Percentiles rank a stretch among this genome's conserved stretches.
phyloP scores from a whole-genome alignment of 2,888 invertebrate genomes.

The Dicyrtoma fusca region DNA sequence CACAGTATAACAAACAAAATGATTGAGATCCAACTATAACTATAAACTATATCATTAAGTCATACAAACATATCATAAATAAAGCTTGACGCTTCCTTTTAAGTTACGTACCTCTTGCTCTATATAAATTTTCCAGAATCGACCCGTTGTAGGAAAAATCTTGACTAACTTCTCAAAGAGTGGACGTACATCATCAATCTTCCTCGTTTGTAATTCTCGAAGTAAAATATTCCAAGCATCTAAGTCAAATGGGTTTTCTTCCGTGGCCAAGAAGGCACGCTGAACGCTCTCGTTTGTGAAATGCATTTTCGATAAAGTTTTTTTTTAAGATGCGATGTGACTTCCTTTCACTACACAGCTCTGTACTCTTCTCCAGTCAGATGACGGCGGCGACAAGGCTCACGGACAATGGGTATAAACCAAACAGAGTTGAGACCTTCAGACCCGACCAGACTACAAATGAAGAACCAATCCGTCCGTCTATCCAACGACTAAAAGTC shows the following conservation, averaged over 20 bases:
- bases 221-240: constrained; percentile 98
- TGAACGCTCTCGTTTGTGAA: constrained; percentile 70
- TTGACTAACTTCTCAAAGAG: constrained; percentile 93
- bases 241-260: constrained; percentile 87
- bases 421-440: background rate
- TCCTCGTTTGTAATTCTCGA: constrained; percentile 85
- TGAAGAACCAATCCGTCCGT: background rate
- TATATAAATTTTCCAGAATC: constrained; percentile 99
- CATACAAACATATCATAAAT: too few relatives aligned
- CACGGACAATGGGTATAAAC: background rate
- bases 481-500: background rate
- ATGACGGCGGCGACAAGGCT: background rate
- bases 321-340: background rate
- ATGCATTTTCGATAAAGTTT: constrained; percentile 42
- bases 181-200: constrained; percentile 84
- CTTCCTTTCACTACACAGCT: constrained; percentile 12
- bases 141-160: constrained; percentile 93
- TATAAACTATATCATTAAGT: too few relatives aligned
- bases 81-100: too few relatives aligned
- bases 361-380: background rate
- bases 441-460: background rate
- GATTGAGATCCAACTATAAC: too few relatives aligned
- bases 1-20: too few relatives aligned
- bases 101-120: constrained; percentile 88
- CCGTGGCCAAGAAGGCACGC: constrained; percentile 81